Evolutionary conservation across 2,113 vertebrate species (phyloP), one percentile per base, ranked within the genome.

Genomic region (Dasyurus viverrinus): DNA sequence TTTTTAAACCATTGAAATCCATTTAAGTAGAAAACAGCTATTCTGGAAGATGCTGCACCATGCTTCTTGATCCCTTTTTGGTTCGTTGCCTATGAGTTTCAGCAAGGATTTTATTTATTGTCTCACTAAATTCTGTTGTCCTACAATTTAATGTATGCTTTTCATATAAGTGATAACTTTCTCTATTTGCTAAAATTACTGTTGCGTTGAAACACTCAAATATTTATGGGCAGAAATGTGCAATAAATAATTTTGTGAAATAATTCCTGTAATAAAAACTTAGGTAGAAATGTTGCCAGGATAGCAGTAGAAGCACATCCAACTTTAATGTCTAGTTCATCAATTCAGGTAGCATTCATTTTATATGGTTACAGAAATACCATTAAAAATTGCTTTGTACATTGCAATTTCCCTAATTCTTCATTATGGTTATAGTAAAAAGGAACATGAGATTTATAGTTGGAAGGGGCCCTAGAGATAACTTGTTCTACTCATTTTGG

Each of bases 181-280:
- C 53, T 91, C 96, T 97, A 93, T 12, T 89, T 94, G 93, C 89
- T 92, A 26, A 48, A 42, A 68, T 93, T 54, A 10, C 10, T 91
- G n/a, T 11, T 55, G 3, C 14, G 24, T 95, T 22, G 68, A 46
- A 92, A 68, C 55, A 89, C 22, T 93, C 92, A 94, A 53, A 48
- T 92, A 60, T 57, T 93, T 90, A 54, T 76, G 89, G n/a, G 48
- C 55, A 90, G 93, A 96, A 54, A 26, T 27, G 9, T 84, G 89
- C 68, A 84, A 91, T 96, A 95, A 50, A 90, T 95, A 92, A 96
- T 93, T 92, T 94, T 36, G 92, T 90, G 36, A 53, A 22, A 96
- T 93, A 84, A 60, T 76, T 53, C 36, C 1, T 90, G 27, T 89
- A 52, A 0, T 90, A 27, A 90, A 26, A 1, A n/a, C 92, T 36